A percentile compares a stretch with the other conserved stretches of the same genome.
These are phyloP conservation scores for Melanotaenia trifasciata DNA, from an alignment of 2,797 vertebrate species.

Conservation along the genomic window DNA sequence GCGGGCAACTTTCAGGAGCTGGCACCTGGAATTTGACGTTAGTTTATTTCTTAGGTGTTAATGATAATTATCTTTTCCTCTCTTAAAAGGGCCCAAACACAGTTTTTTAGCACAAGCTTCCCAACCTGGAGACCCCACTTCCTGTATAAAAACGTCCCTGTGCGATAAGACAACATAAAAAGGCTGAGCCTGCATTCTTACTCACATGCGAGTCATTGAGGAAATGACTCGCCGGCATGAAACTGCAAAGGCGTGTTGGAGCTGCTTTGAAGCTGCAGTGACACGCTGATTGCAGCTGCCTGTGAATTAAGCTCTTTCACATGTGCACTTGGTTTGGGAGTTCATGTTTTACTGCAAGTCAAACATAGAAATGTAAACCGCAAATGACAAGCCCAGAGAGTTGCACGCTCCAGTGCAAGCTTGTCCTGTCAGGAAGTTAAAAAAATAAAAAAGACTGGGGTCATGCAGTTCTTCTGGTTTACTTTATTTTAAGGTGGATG, in stretches of 20 bases:
- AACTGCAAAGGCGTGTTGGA: background rate
- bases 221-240: background rate
- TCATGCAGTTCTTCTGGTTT: conserved; percentile 36
- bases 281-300: conserved; percentile 23
- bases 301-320: conserved; percentile 42
- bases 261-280: conserved; percentile 15
- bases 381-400: conserved; percentile 58
- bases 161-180: conserved; percentile 6
- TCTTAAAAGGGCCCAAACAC: background rate
- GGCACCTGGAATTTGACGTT: background rate
- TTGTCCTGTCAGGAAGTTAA: conserved; percentile 24
- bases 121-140: background rate
- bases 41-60: background rate
- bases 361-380: conserved; percentile 63
- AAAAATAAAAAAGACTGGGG: conserved; percentile 3
- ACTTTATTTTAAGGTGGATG: conserved; percentile 16
- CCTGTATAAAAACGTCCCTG: background rate
- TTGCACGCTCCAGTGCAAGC: background rate
- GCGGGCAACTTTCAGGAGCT: background rate
- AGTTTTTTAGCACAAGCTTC: background rate
- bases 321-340: conserved; percentile 57
- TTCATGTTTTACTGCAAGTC: conserved; percentile 60
- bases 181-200: background rate
- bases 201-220: conserved; percentile 8
- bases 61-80: background rate